Evolutionary conservation across 2,113 vertebrate genomes (phyloP).

Genomic region (Nerophis ophidion): DNA sequence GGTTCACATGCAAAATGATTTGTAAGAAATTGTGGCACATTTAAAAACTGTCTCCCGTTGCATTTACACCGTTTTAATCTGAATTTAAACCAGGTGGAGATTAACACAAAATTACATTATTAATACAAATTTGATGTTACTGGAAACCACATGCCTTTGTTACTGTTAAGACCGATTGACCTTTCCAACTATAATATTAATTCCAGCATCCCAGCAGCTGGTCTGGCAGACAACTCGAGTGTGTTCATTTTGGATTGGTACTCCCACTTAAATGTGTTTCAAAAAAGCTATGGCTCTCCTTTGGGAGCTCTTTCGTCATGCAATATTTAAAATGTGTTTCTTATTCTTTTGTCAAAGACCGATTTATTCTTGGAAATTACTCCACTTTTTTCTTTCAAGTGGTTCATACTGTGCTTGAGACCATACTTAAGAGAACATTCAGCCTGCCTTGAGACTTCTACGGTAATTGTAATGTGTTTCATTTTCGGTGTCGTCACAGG

Average conservation of each 20-base stretch:
- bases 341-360: background rate
- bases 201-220: constrained; percentile 28
- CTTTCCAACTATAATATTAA: constrained; percentile 28
- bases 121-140: constrained; percentile 18
- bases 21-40: constrained; percentile 1
- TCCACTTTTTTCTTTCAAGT: constrained; percentile 9
- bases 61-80: constrained; percentile 13
- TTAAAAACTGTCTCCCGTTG: constrained; percentile 9
- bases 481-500: too few species aligned
- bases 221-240: constrained; percentile 21
- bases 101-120: background rate
- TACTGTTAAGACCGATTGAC: constrained; percentile 19
- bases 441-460: background rate
- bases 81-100: background rate
- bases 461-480: too few species aligned
- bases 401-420: background rate
- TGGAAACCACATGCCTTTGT: constrained; percentile 24
- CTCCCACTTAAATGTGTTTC: constrained; percentile 39
- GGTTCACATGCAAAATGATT: background rate
- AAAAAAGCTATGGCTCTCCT: constrained; percentile 26
- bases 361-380: constrained; percentile 11
- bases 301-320: constrained; percentile 3
- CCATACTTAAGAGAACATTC: background rate
- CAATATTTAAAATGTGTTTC: constrained; percentile 21
- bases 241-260: constrained; percentile 47